Conservation (phyloP, 2,797 vertebrate genomes). For the Manis crassicaudata region DNA sequence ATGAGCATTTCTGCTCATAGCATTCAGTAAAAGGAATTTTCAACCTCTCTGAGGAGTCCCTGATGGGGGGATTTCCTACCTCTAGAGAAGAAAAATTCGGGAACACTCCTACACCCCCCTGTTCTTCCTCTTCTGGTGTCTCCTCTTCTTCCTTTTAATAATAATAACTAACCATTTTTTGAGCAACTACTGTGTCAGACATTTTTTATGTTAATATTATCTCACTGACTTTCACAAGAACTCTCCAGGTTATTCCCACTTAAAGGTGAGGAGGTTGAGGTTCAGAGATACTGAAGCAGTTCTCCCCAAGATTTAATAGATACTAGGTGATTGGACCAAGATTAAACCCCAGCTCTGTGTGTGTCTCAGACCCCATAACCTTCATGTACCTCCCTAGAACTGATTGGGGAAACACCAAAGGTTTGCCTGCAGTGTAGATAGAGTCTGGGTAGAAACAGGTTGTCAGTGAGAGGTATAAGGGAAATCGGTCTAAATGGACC, state of each 20-base stretch:
- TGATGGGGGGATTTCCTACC: background rate
- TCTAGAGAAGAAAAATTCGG: constrained; percentile 20
- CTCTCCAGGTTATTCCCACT: background rate
- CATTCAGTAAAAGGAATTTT: background rate
- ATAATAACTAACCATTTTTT: background rate
- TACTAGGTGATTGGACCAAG: background rate
- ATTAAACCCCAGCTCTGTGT: background rate
- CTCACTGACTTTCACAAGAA: background rate
- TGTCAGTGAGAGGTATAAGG: background rate
- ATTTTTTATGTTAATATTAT: background rate
- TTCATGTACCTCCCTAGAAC: background rate
- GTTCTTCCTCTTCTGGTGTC: background rate
- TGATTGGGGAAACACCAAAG: background rate
- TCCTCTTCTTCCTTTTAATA: background rate
- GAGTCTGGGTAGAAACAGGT: background rate
- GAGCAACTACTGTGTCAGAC: background rate
- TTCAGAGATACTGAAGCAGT: background rate
- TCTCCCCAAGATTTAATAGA: background rate
- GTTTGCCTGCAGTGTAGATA: background rate
- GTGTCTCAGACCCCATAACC: background rate
- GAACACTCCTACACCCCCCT: background rate
- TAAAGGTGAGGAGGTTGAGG: background rate
- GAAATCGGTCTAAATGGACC: background rate
- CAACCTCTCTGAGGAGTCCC: background rate
- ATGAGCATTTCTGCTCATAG: background rate